Conservation (phyloP, 2,113 vertebrate species). For the Saccopteryx bilineata region DNA sequence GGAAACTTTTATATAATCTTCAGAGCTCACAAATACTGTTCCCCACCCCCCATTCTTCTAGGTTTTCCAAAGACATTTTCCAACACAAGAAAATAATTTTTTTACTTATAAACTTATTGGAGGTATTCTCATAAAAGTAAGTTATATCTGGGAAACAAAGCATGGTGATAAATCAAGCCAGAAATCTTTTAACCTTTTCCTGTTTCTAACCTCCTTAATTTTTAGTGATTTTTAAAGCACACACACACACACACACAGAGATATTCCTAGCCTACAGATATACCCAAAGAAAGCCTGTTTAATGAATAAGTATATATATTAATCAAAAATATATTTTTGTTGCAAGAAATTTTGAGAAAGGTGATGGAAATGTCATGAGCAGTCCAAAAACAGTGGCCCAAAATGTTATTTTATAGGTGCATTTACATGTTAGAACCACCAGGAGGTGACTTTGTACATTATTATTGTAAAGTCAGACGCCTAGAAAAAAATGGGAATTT, state of each 20-base stretch:
- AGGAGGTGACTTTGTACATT: not conserved
- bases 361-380: not conserved
- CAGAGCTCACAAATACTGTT: not conserved
- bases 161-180: not conserved
- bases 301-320: not conserved
- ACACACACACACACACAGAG: not conserved
- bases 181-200: not conserved
- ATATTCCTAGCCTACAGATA: not conserved
- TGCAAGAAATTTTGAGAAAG: not conserved
- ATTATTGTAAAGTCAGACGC: not conserved
- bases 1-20: not conserved
- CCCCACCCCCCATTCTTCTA: not conserved
- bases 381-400: not conserved
- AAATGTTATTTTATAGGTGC: conserved; percentile 28
- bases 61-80: not conserved
- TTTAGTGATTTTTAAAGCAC: not conserved
- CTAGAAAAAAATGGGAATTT: conserved; percentile 9
- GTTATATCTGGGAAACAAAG: conserved; percentile 11
- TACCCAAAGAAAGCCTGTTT: not conserved
- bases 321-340: conserved; percentile 35
- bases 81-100: not conserved
- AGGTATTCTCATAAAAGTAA: not conserved
- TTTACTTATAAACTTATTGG: not conserved
- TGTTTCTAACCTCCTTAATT: not conserved
- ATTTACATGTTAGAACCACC: not conserved